These are phyloP conservation scores for Trachops cirrhosus DNA, from an alignment of 2,797 vertebrate species.

Conservation along the genomic window DNA sequence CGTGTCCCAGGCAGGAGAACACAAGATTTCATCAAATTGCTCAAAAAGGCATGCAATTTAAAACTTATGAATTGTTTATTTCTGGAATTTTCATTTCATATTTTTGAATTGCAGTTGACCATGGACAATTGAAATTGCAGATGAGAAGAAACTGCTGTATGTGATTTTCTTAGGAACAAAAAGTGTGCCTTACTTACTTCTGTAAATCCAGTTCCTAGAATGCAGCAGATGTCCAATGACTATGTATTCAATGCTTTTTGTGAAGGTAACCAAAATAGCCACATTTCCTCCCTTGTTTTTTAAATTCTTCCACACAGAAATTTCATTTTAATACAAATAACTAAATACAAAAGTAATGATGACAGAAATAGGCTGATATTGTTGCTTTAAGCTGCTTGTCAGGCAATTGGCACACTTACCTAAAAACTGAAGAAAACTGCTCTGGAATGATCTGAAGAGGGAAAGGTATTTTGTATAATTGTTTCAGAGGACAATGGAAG, in stretches of 20 bases:
- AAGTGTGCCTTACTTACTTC: neutral
- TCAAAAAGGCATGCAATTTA: neutral
- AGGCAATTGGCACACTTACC: neutral
- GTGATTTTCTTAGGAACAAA: neutral
- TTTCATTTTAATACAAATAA: constrained; percentile 4
- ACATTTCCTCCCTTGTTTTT: neutral
- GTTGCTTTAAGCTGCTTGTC: neutral
- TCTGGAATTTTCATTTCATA: neutral
- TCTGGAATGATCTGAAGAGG: neutral
- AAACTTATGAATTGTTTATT: neutral
- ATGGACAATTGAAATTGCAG: neutral
- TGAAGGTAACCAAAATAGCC: neutral
- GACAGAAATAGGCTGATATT: neutral
- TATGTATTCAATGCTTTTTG: neutral
- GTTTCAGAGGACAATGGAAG: constrained; percentile 1
- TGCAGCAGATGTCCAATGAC: neutral
- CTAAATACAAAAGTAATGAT: neutral
- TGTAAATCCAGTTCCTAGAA: constrained; percentile 1
- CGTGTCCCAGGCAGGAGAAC: neutral
- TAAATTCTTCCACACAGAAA: neutral
- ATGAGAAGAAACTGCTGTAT: neutral
- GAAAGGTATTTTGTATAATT: neutral
- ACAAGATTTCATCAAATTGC: neutral
- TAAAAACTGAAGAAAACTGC: neutral
- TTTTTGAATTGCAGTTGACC: neutral